Evolutionary conservation across 1,140 invertebrate species (phyloP), one percentile per base, ranked within the genome.

Genomic region (Eurosta solidaginis): DNA sequence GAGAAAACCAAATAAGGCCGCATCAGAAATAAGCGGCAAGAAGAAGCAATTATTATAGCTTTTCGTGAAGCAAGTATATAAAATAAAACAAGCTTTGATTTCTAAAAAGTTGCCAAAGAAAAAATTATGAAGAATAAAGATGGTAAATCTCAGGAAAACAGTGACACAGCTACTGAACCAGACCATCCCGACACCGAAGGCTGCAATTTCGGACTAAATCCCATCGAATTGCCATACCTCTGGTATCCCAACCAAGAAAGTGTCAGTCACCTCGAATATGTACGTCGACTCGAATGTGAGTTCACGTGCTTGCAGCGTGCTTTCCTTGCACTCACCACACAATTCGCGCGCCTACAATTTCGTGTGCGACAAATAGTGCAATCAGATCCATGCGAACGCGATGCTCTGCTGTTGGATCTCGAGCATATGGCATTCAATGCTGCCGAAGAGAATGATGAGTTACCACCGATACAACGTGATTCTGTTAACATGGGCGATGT

Each of bases 331-430:
- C 49, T 79, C 2, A 77, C 47, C 6, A 74, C 78, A 36, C 78
- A 79, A 45, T 49, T 79, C 33, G 76, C 76, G 9, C 76, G 76
- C 7, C 25, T 79, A 22, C 78, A 79, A 54, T 77, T 79, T 44
- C 76, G 78, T 17, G 12, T 79, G 33, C 45, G 78, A 1, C 78
- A 79, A 52, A 77, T 77, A 10, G 52, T 77, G 12, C 47, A 75
- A 27, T 63, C 78, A 6, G 27, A 45, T 1, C 76, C 76, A 10
- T 33, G 36, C 59, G 76, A 77, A 77, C 73, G 76, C 1, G n/a
- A 33, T 14, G 2, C 29, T 20, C 40, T 79, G 9, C 17, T 79
- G 10, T 3, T n/a, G 0, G 78, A 77, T 54, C 29, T 79, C n/a
- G 76, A 77, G 14, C 25, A 49, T 9, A 12, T 75, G 6, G 68